These are phyloP conservation scores for Stichodactyla mertensii DNA, from an alignment of 64 coral and sea anemone genomes.

Conservation along the genomic window DNA sequence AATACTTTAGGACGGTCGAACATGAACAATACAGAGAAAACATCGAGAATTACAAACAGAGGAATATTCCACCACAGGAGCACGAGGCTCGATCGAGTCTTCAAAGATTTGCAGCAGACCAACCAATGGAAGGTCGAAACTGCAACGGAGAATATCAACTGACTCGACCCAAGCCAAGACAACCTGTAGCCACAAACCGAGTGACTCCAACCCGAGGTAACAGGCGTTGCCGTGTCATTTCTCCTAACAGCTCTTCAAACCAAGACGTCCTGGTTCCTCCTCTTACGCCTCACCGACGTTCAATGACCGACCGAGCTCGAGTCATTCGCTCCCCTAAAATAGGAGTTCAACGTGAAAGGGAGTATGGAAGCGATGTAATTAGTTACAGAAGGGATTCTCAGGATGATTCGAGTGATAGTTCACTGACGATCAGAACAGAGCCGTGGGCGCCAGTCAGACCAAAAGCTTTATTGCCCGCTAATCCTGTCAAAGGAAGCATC, in stretches of 20 bases:
- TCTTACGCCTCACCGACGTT: conserved; percentile 58
- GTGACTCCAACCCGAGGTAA: conserved; percentile 28
- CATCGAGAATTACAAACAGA: neutral
- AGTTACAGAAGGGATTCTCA: conserved; percentile 21
- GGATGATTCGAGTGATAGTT: conserved; percentile 76
- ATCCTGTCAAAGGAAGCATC: neutral
- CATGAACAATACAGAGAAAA: neutral
- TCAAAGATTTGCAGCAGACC: conserved; percentile 76
- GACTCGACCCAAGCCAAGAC: neutral
- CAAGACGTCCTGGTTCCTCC: conserved; percentile 54
- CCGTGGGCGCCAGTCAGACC: conserved; percentile 41
- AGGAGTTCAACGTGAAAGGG: conserved; percentile 31
- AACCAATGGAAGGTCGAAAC: conserved; percentile 62
- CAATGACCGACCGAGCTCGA: conserved; percentile 43
- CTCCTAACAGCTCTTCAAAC: conserved; percentile 13
- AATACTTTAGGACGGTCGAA: conserved; percentile 22
- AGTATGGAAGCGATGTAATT: conserved; percentile 66
- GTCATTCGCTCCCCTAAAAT: conserved; percentile 55
- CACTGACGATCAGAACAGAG: conserved; percentile 72
- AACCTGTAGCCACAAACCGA: neutral
- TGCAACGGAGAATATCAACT: neutral
- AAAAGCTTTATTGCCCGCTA: neutral
- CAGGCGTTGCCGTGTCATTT: conserved; percentile 8
- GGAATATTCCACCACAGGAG: conserved; percentile 26
- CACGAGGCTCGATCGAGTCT: conserved; percentile 45